Percentiles rank a stretch among this genome's conserved stretches.
Evolutionary conservation across 2,888 invertebrate species (phyloP).

Genomic region (Yponomeuta sedellus): DNA sequence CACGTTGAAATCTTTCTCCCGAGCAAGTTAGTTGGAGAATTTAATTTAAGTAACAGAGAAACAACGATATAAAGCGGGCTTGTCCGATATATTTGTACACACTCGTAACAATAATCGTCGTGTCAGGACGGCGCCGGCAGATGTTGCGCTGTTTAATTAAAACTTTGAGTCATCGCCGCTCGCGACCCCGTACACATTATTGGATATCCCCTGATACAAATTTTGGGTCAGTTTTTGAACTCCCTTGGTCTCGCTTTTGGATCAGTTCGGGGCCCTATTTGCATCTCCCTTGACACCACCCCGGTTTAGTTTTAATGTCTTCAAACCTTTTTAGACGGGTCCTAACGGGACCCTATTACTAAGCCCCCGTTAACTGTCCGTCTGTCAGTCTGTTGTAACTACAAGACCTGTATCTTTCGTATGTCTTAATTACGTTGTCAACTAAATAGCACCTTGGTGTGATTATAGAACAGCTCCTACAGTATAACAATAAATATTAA

Average conservation of each 20-base stretch:
- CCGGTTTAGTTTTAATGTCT: too few species aligned
- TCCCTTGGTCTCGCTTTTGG: neutral
- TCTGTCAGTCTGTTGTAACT: too few species aligned
- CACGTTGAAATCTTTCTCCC: too few species aligned
- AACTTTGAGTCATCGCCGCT: constrained; percentile 62
- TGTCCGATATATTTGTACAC: constrained; percentile 25
- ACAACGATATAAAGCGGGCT: neutral
- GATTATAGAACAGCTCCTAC: too few species aligned
- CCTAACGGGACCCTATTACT: too few species aligned
- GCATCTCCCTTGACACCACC: neutral
- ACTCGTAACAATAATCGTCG: constrained; percentile 57
- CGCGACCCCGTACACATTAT: constrained; percentile 48
- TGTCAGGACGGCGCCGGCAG: constrained; percentile 53
- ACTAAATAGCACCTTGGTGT: too few species aligned
- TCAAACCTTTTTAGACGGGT: too few species aligned
- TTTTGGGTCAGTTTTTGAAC: neutral
- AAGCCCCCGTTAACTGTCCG: too few species aligned
- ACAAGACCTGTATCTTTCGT: too few species aligned
- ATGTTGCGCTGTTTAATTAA: constrained; percentile 69
- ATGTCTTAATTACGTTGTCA: too few species aligned
- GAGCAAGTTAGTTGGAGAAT: neutral
- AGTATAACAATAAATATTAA: too few species aligned
- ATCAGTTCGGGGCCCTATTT: neutral
- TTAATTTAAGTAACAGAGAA: constrained; percentile 1
- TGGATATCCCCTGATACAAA: constrained; percentile 33